Base-by-base conservation (phyloP, 2,888 invertebrate species). In the Petrolisthes manimaculis region DNA sequence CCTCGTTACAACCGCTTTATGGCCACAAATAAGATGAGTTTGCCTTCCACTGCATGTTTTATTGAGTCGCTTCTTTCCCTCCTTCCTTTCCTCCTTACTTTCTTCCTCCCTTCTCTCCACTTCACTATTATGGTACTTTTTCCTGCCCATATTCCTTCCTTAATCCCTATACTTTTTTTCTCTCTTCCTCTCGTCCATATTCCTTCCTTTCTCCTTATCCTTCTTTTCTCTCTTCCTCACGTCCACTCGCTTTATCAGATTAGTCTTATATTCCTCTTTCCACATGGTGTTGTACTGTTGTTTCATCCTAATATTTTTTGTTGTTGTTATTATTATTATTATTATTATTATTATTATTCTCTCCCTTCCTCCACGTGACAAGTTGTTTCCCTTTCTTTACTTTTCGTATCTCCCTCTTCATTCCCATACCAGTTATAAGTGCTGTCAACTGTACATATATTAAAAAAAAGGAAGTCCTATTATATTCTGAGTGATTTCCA, bases 1-100 rank as follows among this genome's bases (percentile, higher is more conserved):
- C 61, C 67, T 84, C 77, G 84, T 84, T 84, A 84, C 24, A n/a
- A 53, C 37, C 18, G 55, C 14, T 77, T 84, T 77, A 84, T 77
- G 61, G 61, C 77, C 77, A 78, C 56, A 84, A 84, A 75, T 84
- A 78, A 24, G 77, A 84, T 61, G 77, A 77, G 78, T 84, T 51
- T 84, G 84, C n/a, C 61, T 84, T 78, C 53, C 74, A 54, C 54
- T 74, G 83, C 74, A n/a, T 83, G 83, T 71, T 83, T 71, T 83
- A 83, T 83, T 83, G 83, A 71, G 53, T n/a, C 74, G 3, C 56
- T n/a, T 24, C 24, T 37, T 53, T 18, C 61, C 21, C 51, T 67
- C 18, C 61, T n/a, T 67, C 69, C 21, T 9, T 37, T 82, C 24
- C 51, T 51, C 56, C 75, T 21, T 54, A n/a, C 21, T 12, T n/a